Base-by-base conservation (phyloP, 2,797 vertebrate genomes). In the Diplodus sargus region DNA sequence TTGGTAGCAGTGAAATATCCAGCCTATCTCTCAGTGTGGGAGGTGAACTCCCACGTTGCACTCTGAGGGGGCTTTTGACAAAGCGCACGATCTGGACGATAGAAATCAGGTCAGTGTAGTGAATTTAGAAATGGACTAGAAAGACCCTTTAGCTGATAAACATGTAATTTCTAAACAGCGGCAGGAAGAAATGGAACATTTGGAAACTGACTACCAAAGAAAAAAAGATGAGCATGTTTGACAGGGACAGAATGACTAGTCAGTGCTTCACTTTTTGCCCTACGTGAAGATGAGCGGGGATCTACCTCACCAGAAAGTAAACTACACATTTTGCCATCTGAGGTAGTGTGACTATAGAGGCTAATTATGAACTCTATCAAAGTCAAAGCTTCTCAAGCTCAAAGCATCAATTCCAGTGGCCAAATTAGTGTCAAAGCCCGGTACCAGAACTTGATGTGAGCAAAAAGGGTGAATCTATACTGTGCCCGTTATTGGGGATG, bases 1-100 rank as follows among this genome's bases (percentile, higher is more conserved):
- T 88, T 88, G 84, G 89, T 86, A 72, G 81, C 82, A 28, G 85
- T 82, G 87, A 92, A 92, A 85, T 60, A 83, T 85, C 74, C 74
- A 81, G 81, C 75, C 82, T 60, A 74, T 86, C 84, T 81, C 78
- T 87, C 76, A 69, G 83, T 63, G 76, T 62, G 70, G 85, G 85
- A 90, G 83, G 88, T 84, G 72, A 90, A 89, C 84, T 91, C 90
- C 86, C 77, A 89, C 73, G 11, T 77, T 39, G 66, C 78, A 81
- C 87, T 87, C 69, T 45, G 70, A 82, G 63, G 67, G 53, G 76
- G 56, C 64, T 83, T 83, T 82, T 70, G 81, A 89, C 84, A 74
- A 90, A 90, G 87, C 53, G 72, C 82, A 88, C 74, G 65, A 81
- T 84, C 71, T 81, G 75, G 74, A 81, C 82, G 81, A 67, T 68